Base-by-base conservation (phyloP, 2,113 vertebrate genomes). In the Promerops cafer region DNA sequence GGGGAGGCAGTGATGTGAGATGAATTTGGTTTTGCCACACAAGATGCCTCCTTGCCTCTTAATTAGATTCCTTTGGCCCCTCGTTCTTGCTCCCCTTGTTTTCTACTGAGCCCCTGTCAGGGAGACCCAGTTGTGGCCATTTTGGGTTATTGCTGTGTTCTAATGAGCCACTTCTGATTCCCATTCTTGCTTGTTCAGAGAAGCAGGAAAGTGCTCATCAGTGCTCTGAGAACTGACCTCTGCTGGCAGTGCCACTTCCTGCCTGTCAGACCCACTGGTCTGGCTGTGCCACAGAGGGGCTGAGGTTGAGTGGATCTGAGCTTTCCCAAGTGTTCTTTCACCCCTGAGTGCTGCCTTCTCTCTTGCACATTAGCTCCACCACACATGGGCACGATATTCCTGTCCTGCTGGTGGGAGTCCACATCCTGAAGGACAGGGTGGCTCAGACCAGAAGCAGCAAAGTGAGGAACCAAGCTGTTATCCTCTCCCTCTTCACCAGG, bases 361-460 rank as follows among this genome's bases (percentile, higher is more conserved):
- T 63, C 75, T 76, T 70, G n/a, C 47, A 63, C 68, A 27, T 80
- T 50, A 47, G 35, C 71, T 64, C 24, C 30, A 30, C 15, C 20
- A 6, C 0, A 5, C 1, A 1, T 13, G 26, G 31, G 35, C 26
- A 23, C 0, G 0, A 8, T 53, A 26, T 80, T 83, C 23, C 52
- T 0, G 0, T 76, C 50, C 70, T 72, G 53, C 28, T 27, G 39
- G 33, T 75, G 56, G 39, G 56, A 81, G 31, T 53, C 57, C n/a
- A n/a, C 6, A 6, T 28, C n/a, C 47, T 53, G 61, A 82, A 75
- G 80, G 59, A 72, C 42, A 8, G 64, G 28, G 71, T 22, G 39
- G 31, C 53, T 87, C 16, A 47, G 59, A 74, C 54, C 3, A 1
- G 71, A 74, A 54, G 40, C 40, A 78, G 84, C 35, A 63, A 71